Conservation (phyloP, 2,888 invertebrate species). For the Troglohyphantes excavatus region DNA sequence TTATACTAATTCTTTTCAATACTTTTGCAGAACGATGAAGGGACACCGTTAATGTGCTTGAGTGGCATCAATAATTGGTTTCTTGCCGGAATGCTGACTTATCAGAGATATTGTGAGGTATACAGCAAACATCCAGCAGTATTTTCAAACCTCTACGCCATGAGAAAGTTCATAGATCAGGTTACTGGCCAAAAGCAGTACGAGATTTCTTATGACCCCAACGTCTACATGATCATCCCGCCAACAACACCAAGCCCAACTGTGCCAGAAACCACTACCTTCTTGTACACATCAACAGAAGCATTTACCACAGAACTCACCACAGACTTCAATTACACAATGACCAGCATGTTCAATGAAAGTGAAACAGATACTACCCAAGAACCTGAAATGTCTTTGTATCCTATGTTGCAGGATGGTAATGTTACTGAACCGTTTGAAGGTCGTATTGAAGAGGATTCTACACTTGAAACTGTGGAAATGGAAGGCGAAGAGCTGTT, state of each 20-base stretch:
- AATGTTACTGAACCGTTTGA: slow-evolving; percentile 6
- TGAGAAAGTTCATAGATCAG: slow-evolving; percentile 78
- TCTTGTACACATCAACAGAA: slow-evolving; percentile 32
- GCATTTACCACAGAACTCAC: not conserved
- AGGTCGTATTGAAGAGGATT: slow-evolving; percentile 1
- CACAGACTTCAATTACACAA: not conserved
- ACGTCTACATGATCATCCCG: slow-evolving; percentile 62
- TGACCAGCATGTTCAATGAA: not conserved
- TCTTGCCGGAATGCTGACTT: slow-evolving; percentile 79
- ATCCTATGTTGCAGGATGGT: not conserved
- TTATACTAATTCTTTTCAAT: slow-evolving; percentile 57
- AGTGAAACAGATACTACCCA: not conserved
- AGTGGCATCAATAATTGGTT: slow-evolving; percentile 79
- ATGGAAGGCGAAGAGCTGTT: slow-evolving; percentile 33
- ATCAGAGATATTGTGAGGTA: slow-evolving; percentile 79
- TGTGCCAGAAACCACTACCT: slow-evolving; percentile 60
- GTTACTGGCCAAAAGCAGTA: slow-evolving; percentile 78
- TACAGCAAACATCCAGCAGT: slow-evolving; percentile 79
- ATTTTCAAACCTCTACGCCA: slow-evolving; percentile 79
- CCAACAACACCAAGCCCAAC: slow-evolving; percentile 74
- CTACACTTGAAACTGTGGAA: slow-evolving; percentile 26
- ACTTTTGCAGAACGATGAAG: slow-evolving; percentile 86
- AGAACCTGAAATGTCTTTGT: not conserved
- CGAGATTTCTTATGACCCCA: slow-evolving; percentile 59
- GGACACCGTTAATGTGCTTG: slow-evolving; percentile 87